Evolutionary conservation across 2,113 vertebrate species (phyloP).

Genomic region (Brienomyrus brachyistius): DNA sequence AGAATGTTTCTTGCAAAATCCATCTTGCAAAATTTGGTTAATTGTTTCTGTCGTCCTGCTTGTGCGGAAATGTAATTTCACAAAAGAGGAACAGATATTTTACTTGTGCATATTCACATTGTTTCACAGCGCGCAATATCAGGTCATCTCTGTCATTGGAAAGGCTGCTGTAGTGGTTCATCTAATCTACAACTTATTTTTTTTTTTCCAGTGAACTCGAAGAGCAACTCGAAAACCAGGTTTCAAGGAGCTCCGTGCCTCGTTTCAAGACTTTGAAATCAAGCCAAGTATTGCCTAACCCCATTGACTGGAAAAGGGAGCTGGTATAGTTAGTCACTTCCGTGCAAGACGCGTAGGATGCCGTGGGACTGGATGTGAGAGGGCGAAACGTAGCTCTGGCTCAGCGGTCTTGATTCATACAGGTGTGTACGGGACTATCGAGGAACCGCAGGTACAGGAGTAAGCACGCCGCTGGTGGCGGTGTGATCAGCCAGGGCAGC

Average conservation of each 20-base stretch:
- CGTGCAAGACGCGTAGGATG: neutral
- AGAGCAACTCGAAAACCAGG: neutral
- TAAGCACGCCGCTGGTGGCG: neutral
- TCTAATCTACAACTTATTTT: neutral
- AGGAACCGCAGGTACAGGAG: neutral
- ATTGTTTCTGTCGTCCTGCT: no score
- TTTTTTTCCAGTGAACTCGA: neutral
- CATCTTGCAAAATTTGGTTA: neutral
- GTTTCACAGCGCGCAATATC: neutral
- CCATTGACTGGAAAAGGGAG: neutral
- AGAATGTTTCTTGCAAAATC: neutral
- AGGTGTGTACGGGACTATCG: neutral
- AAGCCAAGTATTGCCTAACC: slow-evolving; percentile 3
- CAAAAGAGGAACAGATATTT: neutral
- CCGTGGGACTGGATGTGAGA: neutral
- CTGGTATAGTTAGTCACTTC: neutral
- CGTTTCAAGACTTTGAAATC: neutral
- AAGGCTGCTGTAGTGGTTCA: neutral
- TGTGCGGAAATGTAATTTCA: neutral
- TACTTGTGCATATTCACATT: neutral
- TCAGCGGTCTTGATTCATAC: neutral
- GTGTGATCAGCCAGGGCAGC: neutral
- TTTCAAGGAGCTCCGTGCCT: neutral
- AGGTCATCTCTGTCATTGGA: neutral
- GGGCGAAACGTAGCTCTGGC: neutral